phyloP scores from a whole-genome alignment of 1,140 invertebrate species.

The Eupristina koningsbergeri region DNA sequence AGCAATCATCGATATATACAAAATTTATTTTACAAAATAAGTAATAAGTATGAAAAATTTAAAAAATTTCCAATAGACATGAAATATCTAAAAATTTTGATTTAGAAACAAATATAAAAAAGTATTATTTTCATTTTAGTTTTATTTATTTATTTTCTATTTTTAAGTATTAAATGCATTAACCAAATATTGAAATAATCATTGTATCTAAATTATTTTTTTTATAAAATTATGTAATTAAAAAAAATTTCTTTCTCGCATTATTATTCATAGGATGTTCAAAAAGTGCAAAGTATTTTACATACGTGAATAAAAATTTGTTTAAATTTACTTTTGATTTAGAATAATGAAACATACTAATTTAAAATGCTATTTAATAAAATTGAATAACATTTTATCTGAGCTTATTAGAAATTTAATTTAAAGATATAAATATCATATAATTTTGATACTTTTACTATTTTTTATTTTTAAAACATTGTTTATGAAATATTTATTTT shows the following conservation, averaged over 20 bases:
- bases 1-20: background rate
- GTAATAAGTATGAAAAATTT: background rate
- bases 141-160: background rate
- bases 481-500: too few relatives aligned
- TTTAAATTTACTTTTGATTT: background rate
- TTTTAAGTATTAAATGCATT: slow-evolving; percentile 12
- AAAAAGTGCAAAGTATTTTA: background rate
- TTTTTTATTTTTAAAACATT: background rate
- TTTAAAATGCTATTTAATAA: background rate
- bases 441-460: background rate
- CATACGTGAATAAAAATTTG: background rate
- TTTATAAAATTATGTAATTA: background rate
- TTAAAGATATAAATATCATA: background rate
- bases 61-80: background rate
- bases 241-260: background rate
- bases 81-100: background rate
- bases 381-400: background rate
- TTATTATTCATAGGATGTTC: background rate
- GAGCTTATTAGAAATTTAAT: background rate
- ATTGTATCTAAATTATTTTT: background rate
- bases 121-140: slow-evolving; percentile 14
- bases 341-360: too few relatives aligned
- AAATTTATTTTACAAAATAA: background rate
- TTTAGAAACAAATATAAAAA: background rate
- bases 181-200: background rate